Evolutionary conservation across 2,797 vertebrate species (phyloP), one percentile per base, ranked within the genome.

Genomic region (Gallinago nigripennis): DNA sequence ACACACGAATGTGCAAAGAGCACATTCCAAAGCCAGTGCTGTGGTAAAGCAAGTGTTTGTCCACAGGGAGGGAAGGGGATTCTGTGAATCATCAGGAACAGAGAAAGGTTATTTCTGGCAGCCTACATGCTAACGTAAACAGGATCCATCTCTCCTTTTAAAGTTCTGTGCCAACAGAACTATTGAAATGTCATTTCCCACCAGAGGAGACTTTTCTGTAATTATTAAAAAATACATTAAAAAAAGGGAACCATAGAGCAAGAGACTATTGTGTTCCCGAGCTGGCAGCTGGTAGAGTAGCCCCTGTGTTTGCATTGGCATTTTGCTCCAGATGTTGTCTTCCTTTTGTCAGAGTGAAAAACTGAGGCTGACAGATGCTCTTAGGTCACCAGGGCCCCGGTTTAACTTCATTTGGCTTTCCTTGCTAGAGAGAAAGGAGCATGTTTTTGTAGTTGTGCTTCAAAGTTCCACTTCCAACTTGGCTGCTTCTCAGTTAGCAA

Each of bases 401-500:
- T 79, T 94, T 77, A 77, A 83, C 79, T 93, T 94, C 86, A 85
- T 92, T 92, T 96, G 95, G 61, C 82, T 95, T 95, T 91, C 81
- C 80, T 91, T 81, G 82, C 75, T 85, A 93, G 85, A 96, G 80
- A 95, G 58, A 79, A 94, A 91, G 57, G 75, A 97, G 95, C 86
- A 83, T 87, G 68, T 89, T 81, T 91, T 90, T 91, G 84, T 93
- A 95, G 95, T 98, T 98, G 98, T 98, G 98, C 98, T 98, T 98
- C 96, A 86, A 96, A 97, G 88, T 94, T 94, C 95, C 89, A 81
- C 88, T 94, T 96, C 91, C 91, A 92, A 92, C 91, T 94, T 97
- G 94, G 86, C 90, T 87, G 92, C 96, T 95, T 94, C 63, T 98
- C 97, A 98, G 98, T 99, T 99, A 94, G 99, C 99, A 98, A 99